Percentiles rank a stretch among this genome's conserved stretches.
These are phyloP conservation scores for Whitmania pigra DNA, from an alignment of 1,140 invertebrate genomes.

Conservation along the genomic window DNA sequence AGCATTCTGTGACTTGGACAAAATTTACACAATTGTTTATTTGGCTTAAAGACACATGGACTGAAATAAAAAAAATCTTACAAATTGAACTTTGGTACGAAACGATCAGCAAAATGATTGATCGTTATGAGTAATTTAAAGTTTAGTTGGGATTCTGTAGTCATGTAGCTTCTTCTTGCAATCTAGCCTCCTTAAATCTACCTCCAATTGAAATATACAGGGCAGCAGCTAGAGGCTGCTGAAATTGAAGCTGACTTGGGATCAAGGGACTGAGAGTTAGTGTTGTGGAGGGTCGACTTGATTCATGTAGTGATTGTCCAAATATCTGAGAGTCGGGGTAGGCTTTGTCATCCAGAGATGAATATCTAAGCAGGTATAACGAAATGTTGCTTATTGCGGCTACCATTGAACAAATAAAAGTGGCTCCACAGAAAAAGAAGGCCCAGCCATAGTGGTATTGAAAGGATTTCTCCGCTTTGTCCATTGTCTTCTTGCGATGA, in stretches of 20 bases:
- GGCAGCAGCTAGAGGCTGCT: not conserved
- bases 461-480: constrained; percentile 27
- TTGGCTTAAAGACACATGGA: no score
- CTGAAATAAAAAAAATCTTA: no score
- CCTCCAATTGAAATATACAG: no score
- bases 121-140: no score
- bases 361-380: constrained; percentile 30
- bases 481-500: constrained; percentile 27
- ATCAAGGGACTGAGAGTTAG: not conserved
- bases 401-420: constrained; percentile 31
- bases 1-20: no score
- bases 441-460: constrained; percentile 35
- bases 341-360: constrained; percentile 22
- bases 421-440: constrained; percentile 32
- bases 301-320: not conserved
- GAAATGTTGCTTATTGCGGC: constrained; percentile 33
- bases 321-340: not conserved
- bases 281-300: not conserved
- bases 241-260: not conserved
- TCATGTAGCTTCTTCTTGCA: no score
- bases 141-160: no score
- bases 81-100: no score
- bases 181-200: no score
- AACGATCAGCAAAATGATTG: no score
- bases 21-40: no score